Evolutionary conservation across 2,113 vertebrate genomes (phyloP).

Genomic region (Cephalopholis sonnerati): DNA sequence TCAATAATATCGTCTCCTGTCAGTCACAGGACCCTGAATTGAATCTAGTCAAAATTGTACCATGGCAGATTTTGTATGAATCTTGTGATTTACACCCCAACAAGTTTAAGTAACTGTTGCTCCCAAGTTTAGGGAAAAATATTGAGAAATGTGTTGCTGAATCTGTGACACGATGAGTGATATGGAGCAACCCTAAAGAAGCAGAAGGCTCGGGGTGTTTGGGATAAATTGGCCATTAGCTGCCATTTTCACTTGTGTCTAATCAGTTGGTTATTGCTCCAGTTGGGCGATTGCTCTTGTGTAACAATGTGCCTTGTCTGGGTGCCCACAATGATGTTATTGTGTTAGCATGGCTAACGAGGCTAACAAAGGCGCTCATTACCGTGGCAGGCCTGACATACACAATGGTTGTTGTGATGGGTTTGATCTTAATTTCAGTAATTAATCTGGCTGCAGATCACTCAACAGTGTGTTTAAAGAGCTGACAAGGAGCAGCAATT

Average conservation of each 20-base stretch:
- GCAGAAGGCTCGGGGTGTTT: slow-evolving; percentile 10
- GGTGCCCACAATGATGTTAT: slow-evolving; percentile 78
- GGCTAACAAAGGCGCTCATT: slow-evolving; percentile 81
- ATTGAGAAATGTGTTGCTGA: neutral
- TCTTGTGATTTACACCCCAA: too few species aligned
- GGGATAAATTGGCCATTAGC: slow-evolving; percentile 36
- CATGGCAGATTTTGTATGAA: too few species aligned
- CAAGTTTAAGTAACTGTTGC: neutral
- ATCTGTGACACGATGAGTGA: neutral
- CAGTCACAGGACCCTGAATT: too few species aligned
- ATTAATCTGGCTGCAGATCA: slow-evolving; percentile 78
- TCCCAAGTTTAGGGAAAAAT: neutral
- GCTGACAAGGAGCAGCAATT: slow-evolving; percentile 39
- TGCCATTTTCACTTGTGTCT: slow-evolving; percentile 47
- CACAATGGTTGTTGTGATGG: slow-evolving; percentile 73
- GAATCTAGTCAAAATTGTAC: too few species aligned
- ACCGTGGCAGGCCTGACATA: slow-evolving; percentile 58
- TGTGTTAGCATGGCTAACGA: slow-evolving; percentile 76
- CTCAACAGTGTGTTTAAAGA: slow-evolving; percentile 41
- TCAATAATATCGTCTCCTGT: too few species aligned
- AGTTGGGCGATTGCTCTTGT: slow-evolving; percentile 49
- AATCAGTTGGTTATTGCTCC: slow-evolving; percentile 58
- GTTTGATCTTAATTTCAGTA: slow-evolving; percentile 80
- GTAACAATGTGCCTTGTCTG: slow-evolving; percentile 65
- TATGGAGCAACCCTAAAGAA: slow-evolving; percentile 21